Evolutionary conservation across 2,888 invertebrate species (phyloP), one percentile per base, ranked within the genome.

Genomic region (Lithosia quadra): DNA sequence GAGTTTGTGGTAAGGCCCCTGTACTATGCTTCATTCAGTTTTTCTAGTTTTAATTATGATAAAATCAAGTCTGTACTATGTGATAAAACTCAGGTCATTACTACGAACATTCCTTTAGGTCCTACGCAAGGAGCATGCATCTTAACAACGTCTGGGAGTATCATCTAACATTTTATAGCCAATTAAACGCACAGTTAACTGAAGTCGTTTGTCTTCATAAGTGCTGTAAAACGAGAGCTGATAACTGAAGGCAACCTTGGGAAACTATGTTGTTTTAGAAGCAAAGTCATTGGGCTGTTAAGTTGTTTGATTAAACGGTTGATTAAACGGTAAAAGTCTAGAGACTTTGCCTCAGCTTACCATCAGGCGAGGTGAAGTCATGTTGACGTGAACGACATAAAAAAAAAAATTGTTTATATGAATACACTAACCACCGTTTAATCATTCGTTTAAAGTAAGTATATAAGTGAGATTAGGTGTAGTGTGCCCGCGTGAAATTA

Each of bases 181-280:
- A 88, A 90, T 91, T 91, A 90, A 84, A 86, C 74, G 78, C 81
- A 80, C 85, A 84, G 88, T 88, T 90, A 86, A 86, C 84, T 80
- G 83, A 84, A 80, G 82, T 82, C 81, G 85, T 91, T 88, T 88
- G 86, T 91, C 91, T 90, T 88, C 88, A 91, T 91, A 90, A 91
- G 89, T 78, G 78, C 78, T 74, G 81, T 86, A 86, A 87, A 87
- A 85, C 82, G 87, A 87, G 82, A 79, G 75, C 74, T 72, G 79
- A 80, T 80, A 85, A 86, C 84, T 86, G 80, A 72, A 76, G 77
- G 82, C 81, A 84, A 79, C 81, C 77, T 79, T 81, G 80, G 77
- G 79, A 81, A 78, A 80, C 81, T 79, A 82, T 77, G 67, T 68
- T 74, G 62, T 63, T 68, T 8, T n/a, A 7, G 73, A 73, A 73